Evolutionary conservation across 1,140 invertebrate genomes (phyloP), one percentile per base, ranked within the genome.

Genomic region (Teleopsis dalmanni): DNA sequence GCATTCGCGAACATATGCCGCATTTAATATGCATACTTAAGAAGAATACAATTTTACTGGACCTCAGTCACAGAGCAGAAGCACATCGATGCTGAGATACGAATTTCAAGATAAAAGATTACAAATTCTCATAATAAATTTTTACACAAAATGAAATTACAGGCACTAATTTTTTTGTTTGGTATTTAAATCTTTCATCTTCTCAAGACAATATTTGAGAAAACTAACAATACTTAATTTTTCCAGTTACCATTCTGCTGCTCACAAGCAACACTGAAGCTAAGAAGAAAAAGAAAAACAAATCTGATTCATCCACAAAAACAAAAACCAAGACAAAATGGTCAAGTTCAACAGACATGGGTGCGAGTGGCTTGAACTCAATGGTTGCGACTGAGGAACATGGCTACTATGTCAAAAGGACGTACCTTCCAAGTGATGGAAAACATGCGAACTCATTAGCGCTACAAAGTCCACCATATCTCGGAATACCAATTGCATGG

Each of bases 371-470:
- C 5, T 13, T 21, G 26, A 57, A 52, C 18, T 40, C 46, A 1
- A 62, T 62, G 38, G 58, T 67, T 3, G 58, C 64, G 26, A 66
- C 59, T 18, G 64, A 67, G 36, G 64, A 67, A 41, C 64, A 67
- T 19, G 59, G 61, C n/a, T 67, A 67, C 45, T 67, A 66, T 31
- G 59, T 67, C n/a, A 67, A 67, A 45, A 61, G 64, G 35, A 67
- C 64, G 29, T 67, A 51, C 16, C 41, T 56, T 2, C 59, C 64
- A 0, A 36, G 52, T 8, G 48, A 44, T 21, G 59, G 50, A 18
- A 19, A 33, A 11, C 9, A 11, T 14, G 4, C 26, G 9, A n/a
- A 31, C 16, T 9, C 16, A 6, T 4, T 23, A 19, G 16, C 38
- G 35, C 49, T 43, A 10, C 35, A 44, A 14, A 62, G 61, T 56